Evolutionary conservation across 1,140 invertebrate genomes (phyloP), one percentile per base, ranked within the genome.

Genomic region (Neodiprion pinetum): DNA sequence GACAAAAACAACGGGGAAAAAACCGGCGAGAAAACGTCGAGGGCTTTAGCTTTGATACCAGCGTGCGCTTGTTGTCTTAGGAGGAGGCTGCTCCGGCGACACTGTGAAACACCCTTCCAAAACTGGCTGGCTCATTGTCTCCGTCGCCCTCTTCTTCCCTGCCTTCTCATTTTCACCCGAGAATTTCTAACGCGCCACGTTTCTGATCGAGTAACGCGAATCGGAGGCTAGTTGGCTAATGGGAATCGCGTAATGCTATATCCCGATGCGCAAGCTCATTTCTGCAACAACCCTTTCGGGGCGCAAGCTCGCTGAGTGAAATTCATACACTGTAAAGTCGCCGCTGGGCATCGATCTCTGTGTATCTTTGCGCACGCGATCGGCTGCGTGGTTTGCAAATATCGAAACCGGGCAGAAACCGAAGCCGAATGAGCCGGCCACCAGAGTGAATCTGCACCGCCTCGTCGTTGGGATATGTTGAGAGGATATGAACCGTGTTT

Each of bases 21-120:
- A 61, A 12, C 53, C 53, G 53, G 53, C 53, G 53, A 61, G 53
- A 61, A 61, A 61, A 61, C 53, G n/a, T 61, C 53, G 53, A 61
- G 5, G 53, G 53, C 7, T 72, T 70, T 40, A 40, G 28, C 28
- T 78, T 78, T 77, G 69, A 75, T 79, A 76, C 80, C 82, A 83
- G 28, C 82, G 79, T 79, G 78, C 74, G 74, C 70, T 79, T 83
- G 79, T 82, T 82, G 80, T 82, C 80, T 81, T 79, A 82, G 79
- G 75, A 79, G 77, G 77, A 78, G 72, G 77, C 79, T 76, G 80
- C 53, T 48, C 68, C 73, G 72, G 78, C 77, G 76, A 71, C 74
- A 77, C 73, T 74, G 74, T 70, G 76, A 70, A 70, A 74, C 77
- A 7, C 65, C 70, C 72, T 23, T 69, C 65, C 67, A 69, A 74